A percentile compares a stretch with the other conserved stretches of the same genome.
These are phyloP conservation scores for Lophius americanus DNA, from an alignment of 2,797 vertebrate species.

Conservation along the genomic window DNA sequence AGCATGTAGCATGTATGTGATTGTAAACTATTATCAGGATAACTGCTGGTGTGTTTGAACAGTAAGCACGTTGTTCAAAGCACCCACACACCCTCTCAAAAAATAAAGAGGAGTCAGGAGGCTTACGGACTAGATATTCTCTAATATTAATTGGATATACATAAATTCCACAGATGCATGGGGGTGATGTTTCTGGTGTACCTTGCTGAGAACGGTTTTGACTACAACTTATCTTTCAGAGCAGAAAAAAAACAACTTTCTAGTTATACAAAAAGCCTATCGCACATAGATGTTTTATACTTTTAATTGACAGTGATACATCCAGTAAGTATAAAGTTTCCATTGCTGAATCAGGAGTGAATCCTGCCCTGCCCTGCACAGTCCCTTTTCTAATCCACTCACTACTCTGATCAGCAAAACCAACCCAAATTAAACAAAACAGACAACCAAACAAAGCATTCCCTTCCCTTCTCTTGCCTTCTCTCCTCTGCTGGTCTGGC, in stretches of 20 bases:
- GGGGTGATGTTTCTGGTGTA: slow-evolving; percentile 69
- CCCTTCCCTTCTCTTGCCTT: slow-evolving; percentile 49
- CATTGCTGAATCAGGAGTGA: slow-evolving; percentile 72
- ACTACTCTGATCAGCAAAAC: slow-evolving; percentile 75
- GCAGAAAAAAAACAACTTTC: neutral
- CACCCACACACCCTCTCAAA: slow-evolving; percentile 78
- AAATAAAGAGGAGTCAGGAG: slow-evolving; percentile 77
- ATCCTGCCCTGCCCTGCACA: slow-evolving; percentile 49
- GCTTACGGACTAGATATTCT: slow-evolving; percentile 67
- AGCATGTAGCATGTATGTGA: slow-evolving; percentile 24
- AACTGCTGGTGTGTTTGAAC: slow-evolving; percentile 62
- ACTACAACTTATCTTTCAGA: slow-evolving; percentile 30
- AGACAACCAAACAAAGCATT: slow-evolving; percentile 65
- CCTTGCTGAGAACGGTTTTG: slow-evolving; percentile 39
- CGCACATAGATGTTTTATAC: slow-evolving; percentile 18
- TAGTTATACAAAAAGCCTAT: slow-evolving; percentile 25
- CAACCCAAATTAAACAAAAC: slow-evolving; percentile 73
- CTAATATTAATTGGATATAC: slow-evolving; percentile 76
- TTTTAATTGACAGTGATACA: slow-evolving; percentile 48
- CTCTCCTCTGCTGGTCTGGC: slow-evolving; percentile 48
- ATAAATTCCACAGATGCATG: slow-evolving; percentile 66
- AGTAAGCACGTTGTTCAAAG: slow-evolving; percentile 69
- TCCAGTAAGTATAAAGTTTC: slow-evolving; percentile 53
- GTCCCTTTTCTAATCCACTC: slow-evolving; percentile 73
- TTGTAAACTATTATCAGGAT: slow-evolving; percentile 68